phyloP scores from a whole-genome alignment of 2,888 invertebrate species.

The Pasiphila rectangulata region DNA sequence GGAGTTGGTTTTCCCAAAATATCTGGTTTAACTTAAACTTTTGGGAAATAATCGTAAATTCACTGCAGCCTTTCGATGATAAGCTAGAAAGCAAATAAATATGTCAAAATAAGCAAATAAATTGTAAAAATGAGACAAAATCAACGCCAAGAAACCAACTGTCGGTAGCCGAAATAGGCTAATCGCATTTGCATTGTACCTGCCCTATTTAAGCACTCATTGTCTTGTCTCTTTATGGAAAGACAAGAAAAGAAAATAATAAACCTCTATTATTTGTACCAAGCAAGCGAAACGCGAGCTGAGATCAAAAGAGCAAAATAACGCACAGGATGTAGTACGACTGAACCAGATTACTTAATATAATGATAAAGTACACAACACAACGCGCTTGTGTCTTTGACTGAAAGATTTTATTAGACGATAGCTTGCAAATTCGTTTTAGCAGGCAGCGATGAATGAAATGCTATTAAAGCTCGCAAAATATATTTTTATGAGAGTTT shows the following conservation, averaged over 20 bases:
- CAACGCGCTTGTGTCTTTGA: neutral
- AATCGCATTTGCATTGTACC: neutral
- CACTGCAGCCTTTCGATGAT: too few species aligned
- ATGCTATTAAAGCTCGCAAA: too few species aligned
- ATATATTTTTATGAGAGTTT: too few species aligned
- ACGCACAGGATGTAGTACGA: slow-evolving; percentile 67
- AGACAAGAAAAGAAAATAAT: slow-evolving; percentile 28
- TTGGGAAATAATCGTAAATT: neutral
- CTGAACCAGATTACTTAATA: slow-evolving; percentile 32
- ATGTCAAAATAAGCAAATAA: too few species aligned
- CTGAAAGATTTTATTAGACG: neutral
- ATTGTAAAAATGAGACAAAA: too few species aligned
- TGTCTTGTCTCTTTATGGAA: slow-evolving; percentile 20
- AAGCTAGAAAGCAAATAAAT: too few species aligned
- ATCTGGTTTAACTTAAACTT: too few species aligned
- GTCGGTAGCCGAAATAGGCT: slow-evolving; percentile 8
- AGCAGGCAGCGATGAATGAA: too few species aligned
- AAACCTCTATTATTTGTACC: slow-evolving; percentile 37
- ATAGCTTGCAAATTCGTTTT: too few species aligned
- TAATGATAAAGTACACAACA: neutral
- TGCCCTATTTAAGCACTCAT: slow-evolving; percentile 10
- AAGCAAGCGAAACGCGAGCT: slow-evolving; percentile 40
- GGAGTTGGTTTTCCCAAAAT: too few species aligned
- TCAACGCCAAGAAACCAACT: too few species aligned
- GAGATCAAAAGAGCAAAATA: slow-evolving; percentile 52